Evolutionary conservation across 2,888 invertebrate species (phyloP).

Genomic region (Tipula lateralis): DNA sequence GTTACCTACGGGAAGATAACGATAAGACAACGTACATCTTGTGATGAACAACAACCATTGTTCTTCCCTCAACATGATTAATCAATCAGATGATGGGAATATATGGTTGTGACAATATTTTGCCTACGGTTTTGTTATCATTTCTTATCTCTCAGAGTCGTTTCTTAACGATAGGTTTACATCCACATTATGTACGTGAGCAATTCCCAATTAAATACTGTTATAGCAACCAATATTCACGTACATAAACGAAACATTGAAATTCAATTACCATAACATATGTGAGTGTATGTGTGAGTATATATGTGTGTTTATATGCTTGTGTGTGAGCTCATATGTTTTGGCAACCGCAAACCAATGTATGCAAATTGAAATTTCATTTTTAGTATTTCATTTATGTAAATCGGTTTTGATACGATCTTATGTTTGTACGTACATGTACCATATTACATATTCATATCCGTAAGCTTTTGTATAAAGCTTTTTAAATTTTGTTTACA

Average conservation of each 20-base stretch:
- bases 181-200: neutral
- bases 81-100: no score
- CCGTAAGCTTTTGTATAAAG: neutral
- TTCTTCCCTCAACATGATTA: neutral
- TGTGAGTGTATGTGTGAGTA: neutral
- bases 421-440: neutral
- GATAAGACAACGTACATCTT: no score
- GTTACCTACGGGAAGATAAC: no score
- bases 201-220: no score
- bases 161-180: neutral
- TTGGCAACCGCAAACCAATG: neutral
- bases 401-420: neutral
- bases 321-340: neutral
- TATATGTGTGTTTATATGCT: no score
- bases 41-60: neutral
- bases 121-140: no score
- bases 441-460: conserved; percentile 24
- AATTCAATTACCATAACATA: neutral
- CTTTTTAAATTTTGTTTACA: neutral
- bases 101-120: no score
- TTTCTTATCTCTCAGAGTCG: neutral
- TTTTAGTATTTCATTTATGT: neutral
- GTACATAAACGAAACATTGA: neutral
- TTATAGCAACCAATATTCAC: neutral
- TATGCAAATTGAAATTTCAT: neutral